Evolutionary conservation across 2,888 invertebrate genomes (phyloP), one percentile per base, ranked within the genome.

Genomic region (Polyommatus iphigenia): DNA sequence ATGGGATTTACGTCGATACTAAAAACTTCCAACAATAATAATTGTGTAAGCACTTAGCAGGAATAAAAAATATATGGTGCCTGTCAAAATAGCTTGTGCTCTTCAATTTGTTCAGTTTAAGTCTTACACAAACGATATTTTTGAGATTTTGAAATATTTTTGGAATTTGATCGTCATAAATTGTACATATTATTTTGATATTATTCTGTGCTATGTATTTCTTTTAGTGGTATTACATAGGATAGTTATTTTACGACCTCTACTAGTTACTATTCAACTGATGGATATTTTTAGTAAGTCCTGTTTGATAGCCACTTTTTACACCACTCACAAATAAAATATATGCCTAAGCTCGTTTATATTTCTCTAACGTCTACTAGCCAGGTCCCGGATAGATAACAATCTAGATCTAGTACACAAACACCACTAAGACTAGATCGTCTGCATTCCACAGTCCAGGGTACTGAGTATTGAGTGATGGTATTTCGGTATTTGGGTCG

Each of bases 401-500:
- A 29, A 29, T 5, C 62, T 62, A 67, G 29, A 67, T 67, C 62
- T 24, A 24, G 67, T 29, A 29, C 29, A 67, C 4, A 6, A 29
- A 67, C 13, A 67, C 62, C 3, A 67, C 24, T 20, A 32, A 67
- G 29, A 67, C 67, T 67, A 32, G 29, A 67, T 29, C 32, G 29
- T 67, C 67, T 67, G 67, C 29, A 32, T 67, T 32, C 29, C 29
- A 2, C 29, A 29, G 29, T 32, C 29, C 15, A 67, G 67, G 8
- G 67, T 29, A 15, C 5, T 15, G 29, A 29, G 67, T 67, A 67
- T 67, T 67, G 67, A 32, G 67, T 29, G 67, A 67, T 67, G 67
- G 67, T 67, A 67, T 67, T 67, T 67, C 29, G 67, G 67, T 67
- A 67, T 67, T 67, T 67, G 29, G 67, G 67, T 67, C 67, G 32